Percentiles rank a stretch among this genome's conserved stretches.
These are phyloP conservation scores for Acanthis flammea DNA, from an alignment of 2,797 vertebrate species.

Conservation along the genomic window DNA sequence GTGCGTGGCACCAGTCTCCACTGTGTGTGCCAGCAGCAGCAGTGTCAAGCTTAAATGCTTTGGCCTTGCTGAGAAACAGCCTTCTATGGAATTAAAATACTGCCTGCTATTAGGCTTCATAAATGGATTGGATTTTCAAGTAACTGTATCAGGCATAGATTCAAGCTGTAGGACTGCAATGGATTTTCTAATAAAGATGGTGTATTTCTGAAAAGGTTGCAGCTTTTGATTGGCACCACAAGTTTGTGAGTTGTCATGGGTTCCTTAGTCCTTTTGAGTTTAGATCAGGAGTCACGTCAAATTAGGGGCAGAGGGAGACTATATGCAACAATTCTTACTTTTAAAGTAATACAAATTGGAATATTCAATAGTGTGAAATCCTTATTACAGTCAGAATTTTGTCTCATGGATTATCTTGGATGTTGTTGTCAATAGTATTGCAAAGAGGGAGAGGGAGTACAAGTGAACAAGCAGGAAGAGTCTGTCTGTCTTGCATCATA, in stretches of 20 bases:
- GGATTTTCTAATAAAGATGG: not conserved
- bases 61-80: not conserved
- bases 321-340: fast-evolving
- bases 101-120: not conserved
- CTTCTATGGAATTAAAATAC: not conserved
- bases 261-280: not conserved
- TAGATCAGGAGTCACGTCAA: fast-evolving
- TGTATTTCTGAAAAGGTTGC: not conserved
- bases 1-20: not conserved
- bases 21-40: not conserved
- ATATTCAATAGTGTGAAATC: not conserved
- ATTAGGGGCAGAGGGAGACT: not conserved
- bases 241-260: not conserved
- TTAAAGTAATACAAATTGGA: not conserved
- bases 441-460: not conserved
- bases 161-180: not conserved
- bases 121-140: not conserved
- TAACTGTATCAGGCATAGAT: not conserved
- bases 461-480: not conserved
- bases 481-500: not conserved
- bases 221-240: not conserved
- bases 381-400: not conserved
- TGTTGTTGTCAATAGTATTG: not conserved
- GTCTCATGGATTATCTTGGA: not conserved
- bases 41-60: not conserved